These are phyloP conservation scores for Thomomys bottae DNA, from an alignment of 2,113 vertebrate species.

Conservation along the genomic window DNA sequence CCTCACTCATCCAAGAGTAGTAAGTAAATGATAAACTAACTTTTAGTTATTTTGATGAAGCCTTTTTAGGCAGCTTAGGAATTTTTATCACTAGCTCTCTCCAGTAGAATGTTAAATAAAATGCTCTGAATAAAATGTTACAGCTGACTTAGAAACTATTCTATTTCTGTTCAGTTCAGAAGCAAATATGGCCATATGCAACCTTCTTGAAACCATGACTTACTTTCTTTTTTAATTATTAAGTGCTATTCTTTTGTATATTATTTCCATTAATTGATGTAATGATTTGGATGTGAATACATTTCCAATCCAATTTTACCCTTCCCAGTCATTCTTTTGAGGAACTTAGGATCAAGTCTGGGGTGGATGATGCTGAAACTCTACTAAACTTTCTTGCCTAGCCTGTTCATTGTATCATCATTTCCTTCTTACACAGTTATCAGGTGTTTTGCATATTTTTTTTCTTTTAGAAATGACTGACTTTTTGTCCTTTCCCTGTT, in stretches of 20 bases:
- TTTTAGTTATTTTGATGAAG: too few species aligned
- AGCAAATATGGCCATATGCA: background rate
- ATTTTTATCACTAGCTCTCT: too few species aligned
- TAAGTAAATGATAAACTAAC: too few species aligned
- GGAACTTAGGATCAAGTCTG: background rate
- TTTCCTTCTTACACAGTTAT: background rate
- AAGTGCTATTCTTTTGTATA: background rate
- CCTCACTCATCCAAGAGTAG: too few species aligned
- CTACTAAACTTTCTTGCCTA: background rate
- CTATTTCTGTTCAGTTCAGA: background rate
- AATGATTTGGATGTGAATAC: background rate
- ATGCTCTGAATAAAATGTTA: background rate
- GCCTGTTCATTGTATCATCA: background rate
- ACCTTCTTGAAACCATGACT: background rate
- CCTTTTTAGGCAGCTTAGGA: too few species aligned
- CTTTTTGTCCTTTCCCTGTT: accelerated
- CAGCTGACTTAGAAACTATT: background rate
- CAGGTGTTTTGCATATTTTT: accelerated
- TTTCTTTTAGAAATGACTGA: background rate
- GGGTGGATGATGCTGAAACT: background rate
- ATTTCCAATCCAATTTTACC: background rate
- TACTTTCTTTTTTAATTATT: background rate
- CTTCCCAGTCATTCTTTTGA: background rate
- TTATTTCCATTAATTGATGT: background rate
- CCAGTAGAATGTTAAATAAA: too few species aligned